Conservation (phyloP, 2,797 vertebrate species). For the Rhinichthys osculus region DNA sequence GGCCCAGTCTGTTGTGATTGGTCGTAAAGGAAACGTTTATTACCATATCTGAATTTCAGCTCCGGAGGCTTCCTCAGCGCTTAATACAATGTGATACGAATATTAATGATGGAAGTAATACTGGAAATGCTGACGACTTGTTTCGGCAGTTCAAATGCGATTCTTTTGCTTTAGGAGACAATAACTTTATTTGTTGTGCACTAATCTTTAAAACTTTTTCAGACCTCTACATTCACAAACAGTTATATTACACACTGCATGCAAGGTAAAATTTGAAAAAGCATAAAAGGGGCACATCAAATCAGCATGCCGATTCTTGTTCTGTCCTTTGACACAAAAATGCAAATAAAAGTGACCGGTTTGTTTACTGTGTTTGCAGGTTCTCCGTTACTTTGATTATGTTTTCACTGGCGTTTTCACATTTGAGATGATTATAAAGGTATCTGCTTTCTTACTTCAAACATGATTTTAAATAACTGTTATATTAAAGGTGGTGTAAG, state of each 20-base stretch:
- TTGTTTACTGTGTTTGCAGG: conserved; percentile 73
- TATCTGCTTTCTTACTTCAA: conserved; percentile 59
- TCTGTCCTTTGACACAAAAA: no score
- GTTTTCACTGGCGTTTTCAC: conserved; percentile 99
- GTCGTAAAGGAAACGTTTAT: no score
- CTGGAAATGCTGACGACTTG: neutral
- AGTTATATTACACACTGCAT: neutral
- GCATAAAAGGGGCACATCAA: neutral
- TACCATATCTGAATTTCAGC: neutral
- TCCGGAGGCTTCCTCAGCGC: neutral
- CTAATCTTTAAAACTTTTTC: neutral
- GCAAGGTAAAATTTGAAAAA: neutral
- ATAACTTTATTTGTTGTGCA: neutral
- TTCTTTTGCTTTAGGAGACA: neutral
- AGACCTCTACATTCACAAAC: neutral
- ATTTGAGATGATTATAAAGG: conserved; percentile 99
- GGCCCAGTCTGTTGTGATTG: neutral
- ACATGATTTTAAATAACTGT: neutral
- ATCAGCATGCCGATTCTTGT: neutral
- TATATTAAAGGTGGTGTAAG: neutral
- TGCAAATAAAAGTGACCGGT: neutral
- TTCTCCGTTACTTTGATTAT: conserved; percentile 97
- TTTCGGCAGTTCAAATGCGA: neutral
- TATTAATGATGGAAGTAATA: neutral
- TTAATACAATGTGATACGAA: neutral